A percentile compares a stretch with the other conserved stretches of the same genome.
Evolutionary conservation across 2,797 vertebrate species (phyloP).

Genomic region (Carapus acus): DNA sequence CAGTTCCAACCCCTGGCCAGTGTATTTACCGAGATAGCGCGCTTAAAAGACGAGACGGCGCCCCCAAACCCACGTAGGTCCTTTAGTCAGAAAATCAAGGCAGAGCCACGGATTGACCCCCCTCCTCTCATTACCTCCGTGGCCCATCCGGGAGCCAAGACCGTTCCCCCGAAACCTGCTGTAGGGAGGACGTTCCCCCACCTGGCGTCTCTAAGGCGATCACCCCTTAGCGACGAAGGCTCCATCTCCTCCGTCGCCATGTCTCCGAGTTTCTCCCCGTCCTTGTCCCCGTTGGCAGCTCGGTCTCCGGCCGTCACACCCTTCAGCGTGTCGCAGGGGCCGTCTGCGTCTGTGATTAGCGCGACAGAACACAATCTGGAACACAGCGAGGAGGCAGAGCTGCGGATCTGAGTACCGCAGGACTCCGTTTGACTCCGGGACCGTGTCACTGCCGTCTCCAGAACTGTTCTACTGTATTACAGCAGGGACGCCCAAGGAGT

Average conservation of each 20-base stretch:
- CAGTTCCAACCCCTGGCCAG: constrained; percentile 96
- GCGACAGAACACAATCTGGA: constrained; percentile 85
- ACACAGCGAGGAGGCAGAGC: constrained; percentile 84
- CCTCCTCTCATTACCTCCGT: constrained; percentile 97
- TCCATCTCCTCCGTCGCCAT: constrained; percentile 92
- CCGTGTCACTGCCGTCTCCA: constrained; percentile 41
- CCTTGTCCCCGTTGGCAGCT: constrained; percentile 90
- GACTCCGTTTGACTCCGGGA: constrained; percentile 1
- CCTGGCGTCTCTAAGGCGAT: constrained; percentile 82
- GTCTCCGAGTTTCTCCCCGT: constrained; percentile 97
- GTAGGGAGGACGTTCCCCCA: constrained; percentile 83
- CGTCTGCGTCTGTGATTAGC: constrained; percentile 88
- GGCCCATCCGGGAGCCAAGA: constrained; percentile 96
- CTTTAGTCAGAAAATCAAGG: constrained; percentile 82
- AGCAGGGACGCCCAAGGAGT: constrained; percentile 38
- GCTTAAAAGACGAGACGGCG: constrained; percentile 92
- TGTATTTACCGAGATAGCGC: constrained; percentile 96
- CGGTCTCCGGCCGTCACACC: constrained; percentile 91
- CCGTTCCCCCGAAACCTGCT: constrained; percentile 88
- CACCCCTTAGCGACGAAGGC: constrained; percentile 89
- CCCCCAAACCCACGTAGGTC: constrained; percentile 82
- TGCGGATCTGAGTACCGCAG: constrained; percentile 74
- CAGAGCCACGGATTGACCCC: constrained; percentile 92
- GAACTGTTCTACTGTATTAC: constrained; percentile 54
- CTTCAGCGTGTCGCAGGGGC: constrained; percentile 92